Evolutionary conservation across 2,113 vertebrate genomes (phyloP), one percentile per base, ranked within the genome.

Genomic region (Acinonyx jubatus): DNA sequence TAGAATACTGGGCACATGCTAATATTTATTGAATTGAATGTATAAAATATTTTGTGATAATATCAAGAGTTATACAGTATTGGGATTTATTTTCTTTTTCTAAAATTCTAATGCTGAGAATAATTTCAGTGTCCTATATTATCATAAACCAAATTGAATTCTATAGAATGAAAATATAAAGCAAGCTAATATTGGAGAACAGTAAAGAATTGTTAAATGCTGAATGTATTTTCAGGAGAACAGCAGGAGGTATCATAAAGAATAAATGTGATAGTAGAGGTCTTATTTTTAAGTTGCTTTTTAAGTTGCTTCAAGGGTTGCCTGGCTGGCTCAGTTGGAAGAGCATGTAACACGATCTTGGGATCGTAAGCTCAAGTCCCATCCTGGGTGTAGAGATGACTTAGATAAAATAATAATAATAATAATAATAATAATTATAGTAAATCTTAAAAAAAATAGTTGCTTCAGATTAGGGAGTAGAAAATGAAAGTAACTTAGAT

Each of bases 21-120:
- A 73, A 33, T 83, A 76, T 71, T 89, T 81, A 82, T 38, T 91
- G 6, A 83, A 31, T 92, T 91, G 61, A 87, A 83, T 9, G 16
- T 66, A 19, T 85, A 52, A 94, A 18, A 45, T 61, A 94, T 7
- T 92, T 52, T 93, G 16, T 73, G 19, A 21, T 95, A 19, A 52
- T 25, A 89, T 85, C 2, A 73, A 68, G 38, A 89, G 19, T 81
- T 71, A 85, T 21, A 21, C 7, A 80, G 18, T 68, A 31, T 66
- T 91, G 81, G 36, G 18, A 13, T 74, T 76, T 90, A 57, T 73
- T 87, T 65, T 45, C 38, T 36, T 7, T 89, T 91, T 79, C 71
- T 91, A 45, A 85, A 93, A 63, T 93, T 94, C 36, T 71, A 57
- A 57, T 95, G 79, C 61, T 86, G 95, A 96, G 57, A 89, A 48